Conservation (phyloP, 2,797 vertebrate species). For the Coranthus polyacanthus region DNA sequence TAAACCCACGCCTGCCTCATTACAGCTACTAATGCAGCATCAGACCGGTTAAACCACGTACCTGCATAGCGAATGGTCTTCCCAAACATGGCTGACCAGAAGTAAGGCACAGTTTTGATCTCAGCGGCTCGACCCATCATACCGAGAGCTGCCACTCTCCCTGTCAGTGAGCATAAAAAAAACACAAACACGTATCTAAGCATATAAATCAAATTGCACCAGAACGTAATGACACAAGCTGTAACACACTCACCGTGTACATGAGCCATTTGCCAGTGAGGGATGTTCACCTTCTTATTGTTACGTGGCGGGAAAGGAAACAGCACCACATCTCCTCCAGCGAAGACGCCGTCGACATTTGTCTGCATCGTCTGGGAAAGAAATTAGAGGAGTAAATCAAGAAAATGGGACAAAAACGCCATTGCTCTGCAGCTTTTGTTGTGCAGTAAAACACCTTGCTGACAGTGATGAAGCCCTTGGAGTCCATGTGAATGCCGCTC, state of each 20-base stretch:
- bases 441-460: constrained; percentile 88
- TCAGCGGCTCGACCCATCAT: constrained; percentile 93
- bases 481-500: constrained; percentile 93
- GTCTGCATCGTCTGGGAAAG: constrained; percentile 94
- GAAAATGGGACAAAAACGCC: neutral
- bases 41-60: constrained; percentile 49
- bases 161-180: constrained; percentile 75
- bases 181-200: constrained; percentile 17
- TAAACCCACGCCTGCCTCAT: neutral
- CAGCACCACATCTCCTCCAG: constrained; percentile 92
- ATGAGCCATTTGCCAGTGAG: constrained; percentile 99
- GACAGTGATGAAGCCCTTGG: constrained; percentile 94
- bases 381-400: neutral
- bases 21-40: neutral
- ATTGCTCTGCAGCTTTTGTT: neutral
- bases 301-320: constrained; percentile 93
- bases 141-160: constrained; percentile 92
- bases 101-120: constrained; percentile 93
- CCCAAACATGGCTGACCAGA: constrained; percentile 98
- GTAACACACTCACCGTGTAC: constrained; percentile 89
- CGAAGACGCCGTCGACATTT: constrained; percentile 91
- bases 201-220: neutral
- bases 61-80: constrained; percentile 96
- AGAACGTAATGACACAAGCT: neutral
- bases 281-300: constrained; percentile 97